Evolutionary conservation across 2,113 vertebrate genomes (phyloP), one percentile per base, ranked within the genome.

Genomic region (Hepsetus odoe): DNA sequence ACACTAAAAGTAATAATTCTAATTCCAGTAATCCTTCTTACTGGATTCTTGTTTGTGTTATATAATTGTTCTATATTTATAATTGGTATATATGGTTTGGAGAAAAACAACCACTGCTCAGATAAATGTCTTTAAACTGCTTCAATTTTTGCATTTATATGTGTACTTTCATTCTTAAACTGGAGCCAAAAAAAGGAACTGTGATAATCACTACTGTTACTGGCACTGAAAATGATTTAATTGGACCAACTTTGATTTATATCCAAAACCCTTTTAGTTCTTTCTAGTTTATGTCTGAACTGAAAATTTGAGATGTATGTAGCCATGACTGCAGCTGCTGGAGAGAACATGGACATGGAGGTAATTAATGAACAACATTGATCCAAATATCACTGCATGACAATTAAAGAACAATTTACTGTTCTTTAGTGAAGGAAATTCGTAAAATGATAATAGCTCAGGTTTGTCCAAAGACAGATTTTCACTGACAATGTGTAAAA

Each of bases 251-350:
- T 76, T 71, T 71, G n/a, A 79, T 30, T 71, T n/a, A 70, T 72
- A 13, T 64, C 77, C 46, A 42, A 49, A 64, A 55, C 49, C 8
- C n/a, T 76, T 84, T 75, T 22, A 38, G 75, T 49, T 46, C 20
- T 24, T 33, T 67, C 26, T 61, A 13, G 38, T 55, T 53, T 14
- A 72, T 28, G 35, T 59, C 20, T 33, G 30, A 24, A n/a, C 62
- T 16, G 32, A n/a, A 71, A 26, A 18, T 72, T 13, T 12, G 38
- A 65, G 71, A 58, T 49, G 13, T 20, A 49, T 14, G 1, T 12
- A 30, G 2, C 28, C 58, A 22, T 58, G 55, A 28, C 24, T 55
- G 18, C 40, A 28, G 44, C 11, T 62, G 55, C 74, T 38, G n/a
- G 9, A 75, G 20, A 55, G 62, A 40, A 18, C 33, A 58, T 2